Base-by-base conservation (phyloP, 2,113 vertebrate species). In the Lonchura striata region DNA sequence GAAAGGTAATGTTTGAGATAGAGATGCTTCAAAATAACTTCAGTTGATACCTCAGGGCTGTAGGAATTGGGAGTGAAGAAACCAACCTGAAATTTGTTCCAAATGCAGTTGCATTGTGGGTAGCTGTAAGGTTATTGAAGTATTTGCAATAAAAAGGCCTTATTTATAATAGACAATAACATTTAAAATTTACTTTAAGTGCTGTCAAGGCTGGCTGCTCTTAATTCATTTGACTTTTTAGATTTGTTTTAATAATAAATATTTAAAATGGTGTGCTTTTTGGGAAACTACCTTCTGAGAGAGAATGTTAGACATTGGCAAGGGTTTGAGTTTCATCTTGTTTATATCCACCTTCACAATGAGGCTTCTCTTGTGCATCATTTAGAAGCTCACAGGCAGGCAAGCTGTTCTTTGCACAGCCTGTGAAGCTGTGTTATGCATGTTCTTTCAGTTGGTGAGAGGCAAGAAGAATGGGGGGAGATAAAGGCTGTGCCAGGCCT, bases 401-500 rank as follows among this genome's bases (percentile, higher is more conserved):
- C 21, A n/a, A 23, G 52, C 25, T 44, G 2, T 63, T 66, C 39
- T 93, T 80, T 47, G n/a, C 35, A 9, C 24, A 50, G 52, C 30
- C 21, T n/a, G 13, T 56, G 37, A 42, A 60, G 35, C 27, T 79
- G 2, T 66, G 84, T 18, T 65, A 11, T 56, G 63, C 15, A 3
- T 3, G 1, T 71, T 77, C 22, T 80, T 50, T 42, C n/a, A 47
- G 3, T 6, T 65, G 42, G 23, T 65, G 52, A 41, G 60, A 86
- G 33, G 54, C 59, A 63, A n/a, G 60, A 87, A 76, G 14, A 64
- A 28, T 7, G 14, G 28, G 10, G 13, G 20, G 23, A 41, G 50
- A 11, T 5, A 17, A 46, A 35, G 57, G 11, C 42, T 0, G 0
- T 87, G 63, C 53, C 42, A 69, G 54, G 44, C 39, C 24, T 80